A percentile compares a stretch with the other conserved stretches of the same genome.
phyloP scores from a whole-genome alignment of 2,113 vertebrate genomes.

The Azemiops feae region DNA sequence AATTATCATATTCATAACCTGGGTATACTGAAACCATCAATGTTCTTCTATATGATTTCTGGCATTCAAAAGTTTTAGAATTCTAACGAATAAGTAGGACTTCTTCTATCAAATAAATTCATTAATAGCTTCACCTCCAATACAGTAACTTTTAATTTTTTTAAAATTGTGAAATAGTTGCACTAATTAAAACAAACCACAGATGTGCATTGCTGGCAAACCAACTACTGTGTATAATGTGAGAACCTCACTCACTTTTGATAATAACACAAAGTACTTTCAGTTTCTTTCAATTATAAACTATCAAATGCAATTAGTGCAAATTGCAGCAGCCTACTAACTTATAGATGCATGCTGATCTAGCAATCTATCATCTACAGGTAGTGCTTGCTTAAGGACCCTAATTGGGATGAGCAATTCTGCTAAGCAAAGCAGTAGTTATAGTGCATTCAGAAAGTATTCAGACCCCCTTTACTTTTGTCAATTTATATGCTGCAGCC shows the following conservation, averaged over 20 bases:
- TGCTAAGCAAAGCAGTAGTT: no score
- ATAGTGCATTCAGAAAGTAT: no score
- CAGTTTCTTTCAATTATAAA: not conserved
- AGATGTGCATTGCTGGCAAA: not conserved
- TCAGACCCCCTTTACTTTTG: no score
- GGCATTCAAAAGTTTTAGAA: not conserved
- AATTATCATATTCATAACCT: not conserved
- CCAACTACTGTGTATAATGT: not conserved
- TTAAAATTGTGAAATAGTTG: not conserved
- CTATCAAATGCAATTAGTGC: no score
- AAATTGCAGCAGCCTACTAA: no score
- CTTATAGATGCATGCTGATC: no score
- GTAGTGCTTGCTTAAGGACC: no score
- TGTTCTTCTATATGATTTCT: not conserved
- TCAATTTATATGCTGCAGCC: no score
- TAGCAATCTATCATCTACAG: no score
- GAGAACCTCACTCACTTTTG: not conserved
- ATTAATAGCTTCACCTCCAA: not conserved
- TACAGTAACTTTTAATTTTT: not conserved
- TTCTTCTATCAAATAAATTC: not conserved
- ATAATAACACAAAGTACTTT: not conserved
- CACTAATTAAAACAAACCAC: not conserved
- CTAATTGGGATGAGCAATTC: no score
- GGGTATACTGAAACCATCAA: not conserved
- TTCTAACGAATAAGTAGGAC: not conserved